phyloP scores from a whole-genome alignment of 2,797 vertebrate species.

The Poeciliopsis infans region DNA sequence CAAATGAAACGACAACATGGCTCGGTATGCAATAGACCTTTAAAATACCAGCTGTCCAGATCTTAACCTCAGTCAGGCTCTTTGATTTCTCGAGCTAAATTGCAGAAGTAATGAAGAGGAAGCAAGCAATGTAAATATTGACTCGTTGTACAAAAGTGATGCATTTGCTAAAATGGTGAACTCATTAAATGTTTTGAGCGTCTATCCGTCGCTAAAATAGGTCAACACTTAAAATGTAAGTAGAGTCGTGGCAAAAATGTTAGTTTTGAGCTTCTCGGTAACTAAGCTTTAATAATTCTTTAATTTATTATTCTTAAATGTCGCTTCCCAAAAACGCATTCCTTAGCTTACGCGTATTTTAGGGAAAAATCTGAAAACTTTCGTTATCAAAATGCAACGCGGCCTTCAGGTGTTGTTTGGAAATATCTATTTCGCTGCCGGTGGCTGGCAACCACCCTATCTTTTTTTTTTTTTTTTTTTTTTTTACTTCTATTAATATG shows the following conservation, averaged over 20 bases:
- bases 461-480: neutral
- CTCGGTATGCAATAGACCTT: neutral
- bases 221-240: neutral
- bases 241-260: neutral
- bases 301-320: neutral
- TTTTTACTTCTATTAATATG: neutral
- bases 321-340: neutral
- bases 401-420: slow-evolving; percentile 16
- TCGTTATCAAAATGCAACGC: neutral
- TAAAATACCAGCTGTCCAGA: neutral
- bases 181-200: neutral
- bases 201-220: neutral
- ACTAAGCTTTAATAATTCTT: neutral
- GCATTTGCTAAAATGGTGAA: neutral
- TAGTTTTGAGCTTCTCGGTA: neutral
- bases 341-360: neutral
- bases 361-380: neutral
- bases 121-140: neutral
- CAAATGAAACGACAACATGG: neutral
- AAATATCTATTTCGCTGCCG: neutral
- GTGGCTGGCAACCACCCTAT: neutral
- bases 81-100: neutral
- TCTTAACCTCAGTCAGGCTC: neutral
- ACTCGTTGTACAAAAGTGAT: neutral
- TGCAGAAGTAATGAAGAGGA: neutral